A percentile compares a stretch with the other conserved stretches of the same genome.
These are phyloP conservation scores for Cabera pusaria DNA, from an alignment of 2,888 invertebrate species.

Conservation along the genomic window DNA sequence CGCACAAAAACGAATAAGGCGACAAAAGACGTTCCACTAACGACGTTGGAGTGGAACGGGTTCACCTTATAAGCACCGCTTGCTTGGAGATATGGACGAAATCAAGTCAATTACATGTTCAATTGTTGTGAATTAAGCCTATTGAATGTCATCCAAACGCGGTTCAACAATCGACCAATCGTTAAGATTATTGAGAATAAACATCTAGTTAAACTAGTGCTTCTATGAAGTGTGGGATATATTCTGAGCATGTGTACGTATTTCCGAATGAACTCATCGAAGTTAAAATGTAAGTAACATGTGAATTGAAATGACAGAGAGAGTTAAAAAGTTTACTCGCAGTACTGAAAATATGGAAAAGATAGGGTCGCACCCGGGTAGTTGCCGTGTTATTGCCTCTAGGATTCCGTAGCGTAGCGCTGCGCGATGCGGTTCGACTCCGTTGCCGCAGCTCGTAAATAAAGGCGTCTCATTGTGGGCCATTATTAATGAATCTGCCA, in stretches of 20 bases:
- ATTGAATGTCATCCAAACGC: slow-evolving; percentile 48
- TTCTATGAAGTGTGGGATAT: no score
- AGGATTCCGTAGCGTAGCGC: slow-evolving; percentile 43
- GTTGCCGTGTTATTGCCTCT: slow-evolving; percentile 32
- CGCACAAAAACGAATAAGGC: slow-evolving; percentile 34
- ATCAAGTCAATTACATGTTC: slow-evolving; percentile 50
- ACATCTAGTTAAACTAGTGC: no score
- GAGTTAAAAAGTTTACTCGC: no score
- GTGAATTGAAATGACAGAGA: no score
- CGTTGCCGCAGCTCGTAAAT: slow-evolving; percentile 75
- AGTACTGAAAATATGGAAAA: no score
- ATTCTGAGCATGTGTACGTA: no score
- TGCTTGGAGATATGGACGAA: slow-evolving; percentile 42
- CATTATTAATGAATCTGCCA: slow-evolving; percentile 81
- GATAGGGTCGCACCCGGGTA: slow-evolving; percentile 24
- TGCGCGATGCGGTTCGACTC: slow-evolving; percentile 65
- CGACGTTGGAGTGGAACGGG: slow-evolving; percentile 37
- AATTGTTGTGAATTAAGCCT: slow-evolving; percentile 56
- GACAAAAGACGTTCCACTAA: slow-evolving; percentile 35
- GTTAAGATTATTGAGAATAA: slow-evolving; percentile 26
- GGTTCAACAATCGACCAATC: slow-evolving; percentile 35
- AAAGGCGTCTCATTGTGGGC: slow-evolving; percentile 79
- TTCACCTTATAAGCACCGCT: slow-evolving; percentile 48
- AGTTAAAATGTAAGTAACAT: no score
- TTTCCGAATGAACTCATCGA: no score